phyloP scores from a whole-genome alignment of 2,888 invertebrate species.

The Zootermopsis nevadensis region DNA sequence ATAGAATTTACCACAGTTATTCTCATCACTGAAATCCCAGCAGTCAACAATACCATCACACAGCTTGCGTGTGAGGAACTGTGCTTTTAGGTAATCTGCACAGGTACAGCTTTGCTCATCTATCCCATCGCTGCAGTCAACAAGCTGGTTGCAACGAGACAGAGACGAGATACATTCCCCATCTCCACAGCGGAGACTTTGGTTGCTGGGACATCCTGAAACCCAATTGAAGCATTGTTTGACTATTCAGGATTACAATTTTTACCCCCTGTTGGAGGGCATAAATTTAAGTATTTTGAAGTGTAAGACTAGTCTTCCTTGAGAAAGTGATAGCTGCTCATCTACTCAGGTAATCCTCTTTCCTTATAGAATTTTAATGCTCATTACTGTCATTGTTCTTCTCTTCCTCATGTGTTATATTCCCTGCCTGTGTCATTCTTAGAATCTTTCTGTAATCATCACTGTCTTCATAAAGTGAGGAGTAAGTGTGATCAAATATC shows the following conservation, averaged over 20 bases:
- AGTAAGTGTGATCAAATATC: not conserved
- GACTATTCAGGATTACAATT: not conserved
- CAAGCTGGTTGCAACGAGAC: constrained; percentile 76
- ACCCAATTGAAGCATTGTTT: not conserved
- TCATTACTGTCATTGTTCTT: too few relatives aligned
- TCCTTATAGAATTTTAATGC: too few relatives aligned
- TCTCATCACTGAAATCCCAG: constrained; percentile 83
- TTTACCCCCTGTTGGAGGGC: too few relatives aligned
- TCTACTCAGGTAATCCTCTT: too few relatives aligned
- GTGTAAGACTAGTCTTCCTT: not conserved
- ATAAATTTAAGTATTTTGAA: too few relatives aligned
- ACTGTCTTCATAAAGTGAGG: not conserved
- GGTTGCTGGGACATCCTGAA: constrained; percentile 41
- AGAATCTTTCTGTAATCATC: not conserved
- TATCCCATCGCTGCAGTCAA: constrained; percentile 76
- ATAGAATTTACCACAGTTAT: constrained; percentile 73
- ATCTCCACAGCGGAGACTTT: constrained; percentile 64
- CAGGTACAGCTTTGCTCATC: constrained; percentile 81
- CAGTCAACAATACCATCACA: constrained; percentile 85
- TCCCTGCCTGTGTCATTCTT: too few relatives aligned
- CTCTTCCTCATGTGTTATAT: too few relatives aligned
- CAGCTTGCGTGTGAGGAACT: constrained; percentile 77
- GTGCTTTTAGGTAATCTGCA: constrained; percentile 78
- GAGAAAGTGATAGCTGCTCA: too few relatives aligned
- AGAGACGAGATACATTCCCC: constrained; percentile 74